These are phyloP conservation scores for Apodemia duryi DNA, from an alignment of 2,888 invertebrate species.

Conservation along the genomic window DNA sequence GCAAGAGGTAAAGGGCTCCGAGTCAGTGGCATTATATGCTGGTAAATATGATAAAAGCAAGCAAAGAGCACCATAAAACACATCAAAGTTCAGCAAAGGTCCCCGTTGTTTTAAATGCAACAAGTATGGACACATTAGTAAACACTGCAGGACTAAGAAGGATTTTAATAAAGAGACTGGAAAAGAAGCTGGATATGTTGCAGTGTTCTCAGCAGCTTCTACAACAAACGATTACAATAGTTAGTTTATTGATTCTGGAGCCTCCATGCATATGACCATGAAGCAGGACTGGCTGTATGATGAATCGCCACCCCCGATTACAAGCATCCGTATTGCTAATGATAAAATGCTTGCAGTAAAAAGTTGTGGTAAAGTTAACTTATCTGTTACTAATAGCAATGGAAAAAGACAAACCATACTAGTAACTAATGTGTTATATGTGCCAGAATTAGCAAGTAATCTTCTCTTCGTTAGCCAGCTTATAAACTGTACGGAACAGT, in stretches of 20 bases:
- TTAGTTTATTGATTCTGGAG: slow-evolving; percentile 30
- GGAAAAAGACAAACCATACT: slow-evolving; percentile 24
- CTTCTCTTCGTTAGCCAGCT: slow-evolving; percentile 32
- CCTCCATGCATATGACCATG: slow-evolving; percentile 22
- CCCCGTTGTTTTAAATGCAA: too few species aligned
- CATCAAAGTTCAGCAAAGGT: too few species aligned
- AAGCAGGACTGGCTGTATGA: slow-evolving; percentile 22
- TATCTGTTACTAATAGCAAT: slow-evolving; percentile 16
- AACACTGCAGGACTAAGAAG: background rate
- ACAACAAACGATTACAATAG: slow-evolving; percentile 3
- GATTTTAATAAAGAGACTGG: too few species aligned
- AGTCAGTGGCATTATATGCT: too few species aligned
- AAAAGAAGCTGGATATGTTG: slow-evolving; percentile 8
- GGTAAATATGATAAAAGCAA: too few species aligned
- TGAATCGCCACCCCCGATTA: background rate
- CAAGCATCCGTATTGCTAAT: slow-evolving; percentile 26
- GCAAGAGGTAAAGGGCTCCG: slow-evolving; percentile 1
- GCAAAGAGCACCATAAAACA: too few species aligned
- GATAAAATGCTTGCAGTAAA: slow-evolving; percentile 26
- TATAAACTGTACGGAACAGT: slow-evolving; percentile 24
- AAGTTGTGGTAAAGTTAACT: slow-evolving; percentile 18
- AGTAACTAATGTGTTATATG: slow-evolving; percentile 32
- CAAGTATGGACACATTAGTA: background rate
- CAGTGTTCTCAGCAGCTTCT: slow-evolving; percentile 11
- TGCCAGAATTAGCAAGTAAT: slow-evolving; percentile 31